Evolutionary conservation across 2,888 invertebrate genomes (phyloP).

Genomic region (Plebejus argus): DNA sequence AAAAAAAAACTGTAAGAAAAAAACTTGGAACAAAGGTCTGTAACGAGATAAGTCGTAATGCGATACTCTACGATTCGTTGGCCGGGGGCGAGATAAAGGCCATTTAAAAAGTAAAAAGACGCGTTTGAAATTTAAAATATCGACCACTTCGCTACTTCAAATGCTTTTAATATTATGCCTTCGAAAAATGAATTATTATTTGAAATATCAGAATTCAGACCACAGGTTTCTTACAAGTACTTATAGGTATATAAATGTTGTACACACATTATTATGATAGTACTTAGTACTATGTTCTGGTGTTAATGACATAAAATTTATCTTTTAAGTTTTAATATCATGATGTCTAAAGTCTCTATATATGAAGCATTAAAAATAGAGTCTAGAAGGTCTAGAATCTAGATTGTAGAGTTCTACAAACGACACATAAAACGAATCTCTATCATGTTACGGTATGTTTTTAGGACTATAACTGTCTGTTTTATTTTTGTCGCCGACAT

Average conservation of each 20-base stretch:
- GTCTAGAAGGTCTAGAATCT: background rate
- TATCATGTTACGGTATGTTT: constrained; percentile 8
- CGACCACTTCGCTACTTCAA: constrained; percentile 44
- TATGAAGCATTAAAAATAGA: background rate
- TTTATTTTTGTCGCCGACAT: constrained; percentile 20
- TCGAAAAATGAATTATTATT: background rate
- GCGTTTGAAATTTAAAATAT: constrained; percentile 72
- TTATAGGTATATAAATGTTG: background rate
- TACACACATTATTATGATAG: too few species aligned
- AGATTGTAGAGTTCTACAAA: background rate
- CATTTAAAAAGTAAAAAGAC: constrained; percentile 57
- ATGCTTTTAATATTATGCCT: background rate
- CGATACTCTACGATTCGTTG: constrained; percentile 71
- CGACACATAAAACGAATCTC: background rate
- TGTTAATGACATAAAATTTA: background rate
- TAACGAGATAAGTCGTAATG: constrained; percentile 76
- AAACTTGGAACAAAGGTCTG: constrained; percentile 59
- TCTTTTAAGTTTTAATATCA: background rate
- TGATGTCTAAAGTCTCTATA: background rate
- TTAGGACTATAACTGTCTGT: constrained; percentile 20
- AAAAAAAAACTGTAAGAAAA: constrained; percentile 60
- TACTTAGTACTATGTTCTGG: too few species aligned
- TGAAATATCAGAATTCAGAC: background rate
- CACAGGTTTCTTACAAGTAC: background rate
- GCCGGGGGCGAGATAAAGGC: constrained; percentile 71